phyloP scores from a whole-genome alignment of 2,113 vertebrate species.

The Pelvicachromis taeniatus region DNA sequence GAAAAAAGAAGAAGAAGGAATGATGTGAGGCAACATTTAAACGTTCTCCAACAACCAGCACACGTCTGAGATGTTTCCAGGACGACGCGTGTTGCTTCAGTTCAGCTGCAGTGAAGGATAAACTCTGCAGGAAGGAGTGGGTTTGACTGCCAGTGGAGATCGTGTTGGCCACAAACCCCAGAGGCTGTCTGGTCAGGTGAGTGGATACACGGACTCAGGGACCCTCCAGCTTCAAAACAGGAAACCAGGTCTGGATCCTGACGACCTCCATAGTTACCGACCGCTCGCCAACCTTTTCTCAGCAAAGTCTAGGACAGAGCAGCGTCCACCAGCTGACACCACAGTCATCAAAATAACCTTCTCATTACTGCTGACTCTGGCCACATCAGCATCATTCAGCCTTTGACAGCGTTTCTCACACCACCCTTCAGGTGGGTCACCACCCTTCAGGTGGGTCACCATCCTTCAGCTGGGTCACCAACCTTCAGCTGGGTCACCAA shows the following conservation, averaged over 20 bases:
- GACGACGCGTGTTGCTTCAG: neutral
- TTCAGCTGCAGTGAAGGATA: neutral
- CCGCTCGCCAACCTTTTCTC: neutral
- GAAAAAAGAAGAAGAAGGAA: neutral
- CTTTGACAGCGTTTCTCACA: neutral
- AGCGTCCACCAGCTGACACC: neutral
- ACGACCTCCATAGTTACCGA: no score
- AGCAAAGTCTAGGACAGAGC: neutral
- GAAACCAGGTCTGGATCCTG: neutral
- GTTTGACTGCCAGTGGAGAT: neutral
- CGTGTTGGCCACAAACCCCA: neutral
- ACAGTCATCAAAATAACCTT: neutral
- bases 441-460: no score
- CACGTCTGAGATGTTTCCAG: neutral
- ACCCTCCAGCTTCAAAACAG: neutral
- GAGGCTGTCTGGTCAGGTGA: neutral
- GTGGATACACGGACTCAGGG: neutral
- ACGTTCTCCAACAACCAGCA: neutral
- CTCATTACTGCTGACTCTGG: neutral
- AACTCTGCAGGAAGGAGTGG: neutral
- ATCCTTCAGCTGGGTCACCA: no score
- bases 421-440: no score
- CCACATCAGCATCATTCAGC: neutral
- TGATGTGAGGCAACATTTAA: neutral
- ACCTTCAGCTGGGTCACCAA: no score